Evolutionary conservation across 2,888 invertebrate genomes (phyloP).

Genomic region (Latheticus oryzae): DNA sequence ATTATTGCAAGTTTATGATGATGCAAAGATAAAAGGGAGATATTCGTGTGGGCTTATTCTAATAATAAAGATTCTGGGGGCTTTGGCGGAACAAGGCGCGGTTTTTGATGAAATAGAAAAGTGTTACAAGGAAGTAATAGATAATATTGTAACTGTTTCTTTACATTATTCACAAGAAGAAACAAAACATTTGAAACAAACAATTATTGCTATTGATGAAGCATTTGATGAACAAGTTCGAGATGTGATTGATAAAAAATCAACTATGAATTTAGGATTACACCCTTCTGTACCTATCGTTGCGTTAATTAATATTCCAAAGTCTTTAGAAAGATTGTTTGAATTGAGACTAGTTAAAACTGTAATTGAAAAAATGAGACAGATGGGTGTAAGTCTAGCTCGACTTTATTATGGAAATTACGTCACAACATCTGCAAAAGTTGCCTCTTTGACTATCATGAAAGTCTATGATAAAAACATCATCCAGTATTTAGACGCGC

Average conservation of each 20-base stretch:
- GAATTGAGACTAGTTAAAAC: constrained; percentile 40
- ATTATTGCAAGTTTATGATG: constrained; percentile 76
- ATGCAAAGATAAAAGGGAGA: constrained; percentile 62
- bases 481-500: constrained; percentile 70
- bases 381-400: constrained; percentile 2
- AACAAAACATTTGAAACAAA: neutral
- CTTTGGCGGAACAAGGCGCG: constrained; percentile 74
- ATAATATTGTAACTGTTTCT: constrained; percentile 16
- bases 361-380: constrained; percentile 13
- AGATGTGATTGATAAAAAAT: constrained; percentile 13
- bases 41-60: constrained; percentile 71
- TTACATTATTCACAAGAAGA: constrained; percentile 6
- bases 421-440: constrained; percentile 60
- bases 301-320: constrained; percentile 12
- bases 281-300: constrained; percentile 19
- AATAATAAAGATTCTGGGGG: constrained; percentile 77
- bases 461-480: constrained; percentile 67
- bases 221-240: neutral
- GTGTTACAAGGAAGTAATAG: constrained; percentile 59
- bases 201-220: no score
- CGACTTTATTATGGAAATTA: constrained; percentile 66
- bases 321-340: constrained; percentile 1
- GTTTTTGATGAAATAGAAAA: constrained; percentile 70
- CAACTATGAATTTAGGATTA: neutral
- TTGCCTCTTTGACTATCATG: constrained; percentile 73